These are phyloP conservation scores for Acanthornis magna DNA, from an alignment of 2,797 vertebrate genomes.

Conservation along the genomic window DNA sequence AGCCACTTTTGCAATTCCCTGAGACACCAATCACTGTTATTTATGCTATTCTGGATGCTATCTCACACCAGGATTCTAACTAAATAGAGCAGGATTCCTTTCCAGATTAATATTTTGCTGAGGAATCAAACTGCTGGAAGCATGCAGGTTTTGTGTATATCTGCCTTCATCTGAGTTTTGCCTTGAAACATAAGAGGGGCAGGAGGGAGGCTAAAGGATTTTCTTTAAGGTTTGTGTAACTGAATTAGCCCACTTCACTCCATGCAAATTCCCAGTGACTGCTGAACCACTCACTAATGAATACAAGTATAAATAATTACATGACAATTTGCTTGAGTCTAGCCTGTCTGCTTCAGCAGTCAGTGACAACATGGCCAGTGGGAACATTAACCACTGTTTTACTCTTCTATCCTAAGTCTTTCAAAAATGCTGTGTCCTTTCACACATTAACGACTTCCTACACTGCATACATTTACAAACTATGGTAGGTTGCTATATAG, in stretches of 20 bases:
- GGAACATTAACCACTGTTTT: background rate
- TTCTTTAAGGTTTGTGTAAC: constrained; percentile 11
- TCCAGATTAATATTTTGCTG: background rate
- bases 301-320: constrained; percentile 18
- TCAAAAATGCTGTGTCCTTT: background rate
- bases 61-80: background rate
- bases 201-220: background rate
- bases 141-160: background rate
- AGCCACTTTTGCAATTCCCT: background rate
- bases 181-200: background rate
- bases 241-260: constrained; percentile 44
- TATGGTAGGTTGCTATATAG: background rate
- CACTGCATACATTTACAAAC: background rate
- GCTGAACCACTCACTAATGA: constrained; percentile 30
- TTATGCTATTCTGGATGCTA: background rate
- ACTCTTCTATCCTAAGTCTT: background rate
- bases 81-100: background rate
- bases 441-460: background rate
- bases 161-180: background rate
- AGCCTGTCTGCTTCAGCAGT: background rate
- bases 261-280: constrained; percentile 19
- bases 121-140: background rate
- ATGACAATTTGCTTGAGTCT: constrained; percentile 1
- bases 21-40: background rate
- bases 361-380: background rate